Base-by-base conservation (phyloP, 2,797 vertebrate genomes). In the Tauraco hartlaubi region DNA sequence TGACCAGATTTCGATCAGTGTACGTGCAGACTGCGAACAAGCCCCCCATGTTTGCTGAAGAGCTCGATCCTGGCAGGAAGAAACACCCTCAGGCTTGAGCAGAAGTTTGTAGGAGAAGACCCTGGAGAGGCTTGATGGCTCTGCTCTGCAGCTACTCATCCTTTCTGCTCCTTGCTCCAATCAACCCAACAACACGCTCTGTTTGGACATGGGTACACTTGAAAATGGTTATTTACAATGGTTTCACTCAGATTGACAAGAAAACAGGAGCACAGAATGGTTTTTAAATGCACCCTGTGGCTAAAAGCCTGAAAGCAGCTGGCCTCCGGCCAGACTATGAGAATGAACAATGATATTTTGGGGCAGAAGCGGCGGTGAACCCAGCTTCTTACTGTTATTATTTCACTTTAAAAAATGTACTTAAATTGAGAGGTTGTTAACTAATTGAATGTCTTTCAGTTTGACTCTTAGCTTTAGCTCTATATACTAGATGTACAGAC, bases 251-350 rank as follows among this genome's bases (percentile, higher is more conserved):
- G 62, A 52, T 14, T 90, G 76, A 93, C 66, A 86, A 63, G 85
- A 73, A 92, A 95, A 66, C 62, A 86, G 66, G 43, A 84, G 8
- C 31, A 75, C 12, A 81, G 69, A 86, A 69, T 55, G 51, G 28
- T 66, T 96, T 94, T 84, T 73, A 84, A 92, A 90, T 68, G 79
- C n/a, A 72, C 12, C 11, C 79, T 23, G 55, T 93, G 94, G 90
- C 85, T 94, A 62, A 90, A 86, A 94, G 83, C 94, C 92, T 20
- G 13, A 64, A 69, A 96, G 58, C 46, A 55, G n/a, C 74, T 93
- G 94, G 84, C 51, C 55, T 35, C 33, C 63, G 71, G 71, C 93
- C 88, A 95, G 67, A 48, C 63, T 73, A 15, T 44, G 84, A 89
- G 86, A 86, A 85, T 41, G 67, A 95, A 77, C 84, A 86, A 84